Conservation (phyloP, 2,113 vertebrate genomes). For the Syrrhaptes paradoxus region DNA sequence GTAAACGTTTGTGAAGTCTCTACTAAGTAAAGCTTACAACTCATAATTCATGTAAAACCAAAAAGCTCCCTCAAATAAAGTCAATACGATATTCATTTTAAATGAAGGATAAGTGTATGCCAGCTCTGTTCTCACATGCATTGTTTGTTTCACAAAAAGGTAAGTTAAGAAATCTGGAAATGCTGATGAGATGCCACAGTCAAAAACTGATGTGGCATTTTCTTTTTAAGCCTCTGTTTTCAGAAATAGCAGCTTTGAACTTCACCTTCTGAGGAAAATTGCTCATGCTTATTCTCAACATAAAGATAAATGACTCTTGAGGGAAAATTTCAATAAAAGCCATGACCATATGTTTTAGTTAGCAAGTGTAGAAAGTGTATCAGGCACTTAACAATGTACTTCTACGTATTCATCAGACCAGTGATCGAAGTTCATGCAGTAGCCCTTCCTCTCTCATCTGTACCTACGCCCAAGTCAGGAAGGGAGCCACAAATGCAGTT, state of each 20-base stretch:
- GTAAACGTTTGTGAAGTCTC: not conserved
- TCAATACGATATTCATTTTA: not conserved
- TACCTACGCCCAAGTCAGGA: not conserved
- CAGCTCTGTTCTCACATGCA: not conserved
- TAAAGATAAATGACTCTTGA: not conserved
- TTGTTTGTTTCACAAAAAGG: slow-evolving; percentile 24
- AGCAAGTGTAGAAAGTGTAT: not conserved
- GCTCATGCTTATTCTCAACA: slow-evolving; percentile 5
- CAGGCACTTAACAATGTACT: not conserved
- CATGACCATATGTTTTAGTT: not conserved
- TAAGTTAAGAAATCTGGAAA: slow-evolving; percentile 35
- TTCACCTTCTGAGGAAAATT: slow-evolving; percentile 26
- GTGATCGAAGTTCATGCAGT: not conserved
- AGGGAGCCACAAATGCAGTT: not conserved
- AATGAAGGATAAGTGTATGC: not conserved
- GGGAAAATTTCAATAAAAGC: slow-evolving; percentile 15
- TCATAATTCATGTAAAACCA: not conserved
- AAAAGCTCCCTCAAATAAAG: not conserved
- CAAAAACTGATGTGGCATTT: slow-evolving; percentile 21
- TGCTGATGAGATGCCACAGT: not conserved
- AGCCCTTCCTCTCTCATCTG: not conserved
- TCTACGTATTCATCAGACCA: not conserved
- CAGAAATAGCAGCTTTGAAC: slow-evolving; percentile 38
- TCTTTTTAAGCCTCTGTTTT: slow-evolving; percentile 6
- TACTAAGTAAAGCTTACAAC: not conserved